Evolutionary conservation across 2,113 vertebrate species (phyloP).

Genomic region (Sturnus vulgaris): DNA sequence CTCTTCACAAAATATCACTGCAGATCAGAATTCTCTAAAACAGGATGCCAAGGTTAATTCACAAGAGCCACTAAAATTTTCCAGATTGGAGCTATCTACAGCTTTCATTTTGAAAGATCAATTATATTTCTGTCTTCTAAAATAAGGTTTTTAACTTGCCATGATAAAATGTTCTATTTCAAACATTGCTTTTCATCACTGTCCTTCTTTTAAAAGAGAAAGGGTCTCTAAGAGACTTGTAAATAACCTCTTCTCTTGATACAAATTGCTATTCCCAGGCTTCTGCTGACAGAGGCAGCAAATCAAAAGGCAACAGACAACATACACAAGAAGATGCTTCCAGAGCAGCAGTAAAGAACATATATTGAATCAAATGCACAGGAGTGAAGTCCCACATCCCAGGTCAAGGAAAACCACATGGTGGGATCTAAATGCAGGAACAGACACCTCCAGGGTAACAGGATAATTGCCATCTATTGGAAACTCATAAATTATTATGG

Average conservation of each 20-base stretch:
- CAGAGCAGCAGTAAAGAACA: background rate
- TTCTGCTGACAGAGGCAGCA: background rate
- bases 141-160: background rate
- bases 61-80: background rate
- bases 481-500: background rate
- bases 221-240: fast-evolving
- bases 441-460: background rate
- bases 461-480: fast-evolving
- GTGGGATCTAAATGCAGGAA: background rate
- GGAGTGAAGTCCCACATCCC: background rate
- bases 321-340: background rate
- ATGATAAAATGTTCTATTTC: background rate
- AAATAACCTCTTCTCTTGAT: background rate
- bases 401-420: background rate
- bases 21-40: background rate
- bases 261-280: background rate
- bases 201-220: background rate
- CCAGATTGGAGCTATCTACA: background rate
- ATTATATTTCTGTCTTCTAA: background rate
- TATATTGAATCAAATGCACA: background rate
- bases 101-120: background rate
- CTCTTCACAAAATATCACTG: background rate
- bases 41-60: background rate
- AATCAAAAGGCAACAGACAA: background rate
- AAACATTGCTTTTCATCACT: background rate